Evolutionary conservation across 1,140 invertebrate species (phyloP), one percentile per base, ranked within the genome.

Genomic region (Brachionus paranguensis): DNA sequence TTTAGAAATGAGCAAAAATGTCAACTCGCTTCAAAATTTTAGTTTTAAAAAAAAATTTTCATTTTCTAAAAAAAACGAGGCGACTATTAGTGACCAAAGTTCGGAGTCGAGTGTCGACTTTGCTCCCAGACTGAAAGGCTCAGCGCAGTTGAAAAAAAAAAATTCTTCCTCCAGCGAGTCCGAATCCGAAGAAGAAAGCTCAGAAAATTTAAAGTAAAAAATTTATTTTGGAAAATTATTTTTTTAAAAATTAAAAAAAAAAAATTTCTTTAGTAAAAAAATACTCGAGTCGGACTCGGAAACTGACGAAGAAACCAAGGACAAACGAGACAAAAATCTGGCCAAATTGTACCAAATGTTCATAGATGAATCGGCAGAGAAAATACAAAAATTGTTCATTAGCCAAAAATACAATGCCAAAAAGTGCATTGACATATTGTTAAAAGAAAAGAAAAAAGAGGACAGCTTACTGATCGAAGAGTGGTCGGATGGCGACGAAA

Each of bases 1-100:
- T 74, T 74, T 76, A 76, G 72, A 76, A 81, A 81, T 81, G 78
- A 81, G 53, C 20, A 47, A 64, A 41, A 68, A 81, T 81, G 78
- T 81, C 27, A 53, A 81, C 27, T 81, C 78, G 17, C n/a, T 81
- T 14, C n/a, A 20, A 43, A 64, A 64, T 45, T 81, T 81, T 81
- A 43, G 41, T 60, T 81, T 76, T 27, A 76, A 81, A 27, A 81
- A 64, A 81, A 81, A 81, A 81, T 64, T 81, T 64, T 81, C 53
- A 81, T 64, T 81, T 27, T 60, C 78, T 81, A 55, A 55, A 64
- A 79, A 79, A 64, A 33, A 14, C n/a, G 14, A 55, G 4, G 14
- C 20, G n/a, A 10, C 5, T 41, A 10, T 29, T 37, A 33, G 29
- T 4, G 41, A 43, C n/a, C 29, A 17, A 33, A 78, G 74, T 1